Percentiles rank a stretch among this genome's conserved stretches.
Evolutionary conservation across 2,888 invertebrate genomes (phyloP).

Genomic region (Acanthosepion esculentum): DNA sequence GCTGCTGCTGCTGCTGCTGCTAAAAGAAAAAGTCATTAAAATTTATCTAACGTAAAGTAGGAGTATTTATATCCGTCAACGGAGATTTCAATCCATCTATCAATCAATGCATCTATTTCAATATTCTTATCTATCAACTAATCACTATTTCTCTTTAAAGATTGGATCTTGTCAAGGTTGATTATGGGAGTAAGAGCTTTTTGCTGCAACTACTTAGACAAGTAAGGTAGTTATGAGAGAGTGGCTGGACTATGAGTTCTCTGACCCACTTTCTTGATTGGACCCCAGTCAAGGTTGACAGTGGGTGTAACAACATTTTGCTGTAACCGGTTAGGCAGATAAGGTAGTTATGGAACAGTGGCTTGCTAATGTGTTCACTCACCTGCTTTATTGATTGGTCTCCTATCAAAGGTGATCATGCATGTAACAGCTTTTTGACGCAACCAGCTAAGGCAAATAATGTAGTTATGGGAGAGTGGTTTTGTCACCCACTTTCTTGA

Average conservation of each 20-base stretch:
- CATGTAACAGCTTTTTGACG: too few species aligned
- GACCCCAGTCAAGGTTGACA: too few species aligned
- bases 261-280: too few species aligned
- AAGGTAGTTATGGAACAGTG: neutral
- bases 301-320: too few species aligned
- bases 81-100: neutral
- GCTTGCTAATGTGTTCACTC: neutral
- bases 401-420: too few species aligned
- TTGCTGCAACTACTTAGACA: neutral
- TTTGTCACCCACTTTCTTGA: too few species aligned
- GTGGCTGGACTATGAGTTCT: neutral
- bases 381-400: too few species aligned
- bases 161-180: neutral
- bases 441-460: too few species aligned
- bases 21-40: neutral
- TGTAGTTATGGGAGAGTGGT: too few species aligned
- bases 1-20: too few species aligned
- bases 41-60: neutral
- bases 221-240: neutral
- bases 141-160: neutral
- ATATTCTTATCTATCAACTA: neutral
- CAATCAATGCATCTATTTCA: neutral
- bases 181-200: neutral
- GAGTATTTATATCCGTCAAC: neutral
- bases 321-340: too few species aligned